Evolutionary conservation across 1,140 invertebrate species (phyloP).

Genomic region (Ditylenchus dipsaci): DNA sequence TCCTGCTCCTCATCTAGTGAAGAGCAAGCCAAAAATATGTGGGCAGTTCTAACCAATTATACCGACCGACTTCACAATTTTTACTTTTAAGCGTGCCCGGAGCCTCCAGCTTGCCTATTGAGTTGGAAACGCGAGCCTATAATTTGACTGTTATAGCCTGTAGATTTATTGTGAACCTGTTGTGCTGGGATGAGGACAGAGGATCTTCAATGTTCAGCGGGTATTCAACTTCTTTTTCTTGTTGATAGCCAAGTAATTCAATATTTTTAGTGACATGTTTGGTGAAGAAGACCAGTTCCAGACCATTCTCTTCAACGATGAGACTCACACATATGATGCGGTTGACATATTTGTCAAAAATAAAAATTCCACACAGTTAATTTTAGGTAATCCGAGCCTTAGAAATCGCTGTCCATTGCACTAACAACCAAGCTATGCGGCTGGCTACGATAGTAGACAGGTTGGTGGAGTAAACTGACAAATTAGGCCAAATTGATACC

Average conservation of each 20-base stretch:
- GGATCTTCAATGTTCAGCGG: slow-evolving; percentile 20
- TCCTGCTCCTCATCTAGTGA: slow-evolving; percentile 8
- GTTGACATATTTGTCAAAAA: too few relatives aligned
- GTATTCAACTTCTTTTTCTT: background rate
- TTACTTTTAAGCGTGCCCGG: background rate
- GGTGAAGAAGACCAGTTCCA: slow-evolving; percentile 38
- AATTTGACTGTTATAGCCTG: slow-evolving; percentile 31
- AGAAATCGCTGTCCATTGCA: slow-evolving; percentile 41
- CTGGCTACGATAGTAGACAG: slow-evolving; percentile 54
- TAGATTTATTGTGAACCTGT: slow-evolving; percentile 38
- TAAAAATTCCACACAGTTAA: too few relatives aligned
- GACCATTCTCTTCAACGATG: slow-evolving; percentile 57
- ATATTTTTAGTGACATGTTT: slow-evolving; percentile 14
- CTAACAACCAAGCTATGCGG: slow-evolving; percentile 46
- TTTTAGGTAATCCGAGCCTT: slow-evolving; percentile 52
- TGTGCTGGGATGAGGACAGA: slow-evolving; percentile 23
- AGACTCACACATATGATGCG: slow-evolving; percentile 57
- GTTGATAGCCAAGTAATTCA: background rate
- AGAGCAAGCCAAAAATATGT: slow-evolving; percentile 30
- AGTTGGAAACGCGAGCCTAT: slow-evolving; percentile 36
- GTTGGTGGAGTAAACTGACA: background rate
- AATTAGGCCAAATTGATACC: too few relatives aligned
- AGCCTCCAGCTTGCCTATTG: slow-evolving; percentile 17
- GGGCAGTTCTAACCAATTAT: background rate
- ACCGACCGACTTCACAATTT: background rate